Evolutionary conservation across 2,113 vertebrate genomes (phyloP), one percentile per base, ranked within the genome.

Genomic region (Brachionichthys hirsutus): DNA sequence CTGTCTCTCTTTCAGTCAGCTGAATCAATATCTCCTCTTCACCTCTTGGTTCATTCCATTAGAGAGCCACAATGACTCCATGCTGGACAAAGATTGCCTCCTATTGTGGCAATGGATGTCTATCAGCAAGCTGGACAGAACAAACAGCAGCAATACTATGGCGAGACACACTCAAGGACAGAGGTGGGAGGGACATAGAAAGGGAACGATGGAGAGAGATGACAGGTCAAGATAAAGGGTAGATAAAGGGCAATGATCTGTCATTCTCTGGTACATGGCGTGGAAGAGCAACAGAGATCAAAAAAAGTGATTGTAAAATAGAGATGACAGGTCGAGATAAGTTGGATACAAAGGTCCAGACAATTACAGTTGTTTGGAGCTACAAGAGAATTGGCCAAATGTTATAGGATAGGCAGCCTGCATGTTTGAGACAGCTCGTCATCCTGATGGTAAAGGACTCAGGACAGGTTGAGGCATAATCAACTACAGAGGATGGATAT

Each of bases 11-110:
- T 55, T 55, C 79, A 35, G 68, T 77, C 69, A 53, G 60, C 55
- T 36, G 53, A 84, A 87, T 89, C 87, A 77, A 89, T 89, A 78
- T 79, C 72, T 60, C 70, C 65, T 85, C 82, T 85, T 86, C 80
- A 84, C 81, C 82, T 82, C 80, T 57, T 68, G 54, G 70, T 85
- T 68, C 50, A 59, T 85, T 85, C 84, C 84, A 86, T 89, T 87
- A 84, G 69, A 67, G 66, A 68, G n/a, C 81, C 83, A 89, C 88
- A 89, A 88, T 84, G 60, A 77, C 71, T 52, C 47, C 36, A 60
- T 9, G 36, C 57, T 45, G 72, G 66, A 73, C 66, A 75, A 73
- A 85, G 75, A 88, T 84, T 86, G 86, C 79, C 73, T 85, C 55
- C 78, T 72, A 79, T 85, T 86, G 88, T 85, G 70, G 66, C 51